Evolutionary conservation across 2,888 invertebrate species (phyloP).

Genomic region (Lacanobia wlatinum): DNA sequence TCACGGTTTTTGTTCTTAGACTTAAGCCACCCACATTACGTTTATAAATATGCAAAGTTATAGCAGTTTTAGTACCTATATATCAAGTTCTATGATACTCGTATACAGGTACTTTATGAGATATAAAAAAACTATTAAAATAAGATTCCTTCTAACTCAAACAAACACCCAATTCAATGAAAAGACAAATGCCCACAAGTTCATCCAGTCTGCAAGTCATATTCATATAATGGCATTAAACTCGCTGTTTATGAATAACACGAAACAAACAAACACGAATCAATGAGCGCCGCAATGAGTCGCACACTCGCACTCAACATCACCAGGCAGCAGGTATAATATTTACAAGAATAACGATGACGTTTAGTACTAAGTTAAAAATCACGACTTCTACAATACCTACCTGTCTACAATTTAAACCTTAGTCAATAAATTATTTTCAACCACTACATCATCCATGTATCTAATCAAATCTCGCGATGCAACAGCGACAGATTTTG

Average conservation of each 20-base stretch:
- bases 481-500: background rate
- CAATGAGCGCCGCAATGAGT: conserved; percentile 13
- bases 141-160: background rate
- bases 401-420: background rate
- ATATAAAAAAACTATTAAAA: background rate
- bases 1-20: conserved; percentile 23
- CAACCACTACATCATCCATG: conserved; percentile 10
- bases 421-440: conserved; percentile 16
- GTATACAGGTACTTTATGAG: background rate
- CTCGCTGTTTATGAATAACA: conserved; percentile 27
- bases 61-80: background rate
- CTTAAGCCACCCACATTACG: conserved; percentile 38
- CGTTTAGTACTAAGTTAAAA: conserved; percentile 7
- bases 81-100: background rate
- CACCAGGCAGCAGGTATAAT: conserved; percentile 6
- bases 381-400: conserved; percentile 11
- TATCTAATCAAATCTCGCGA: background rate
- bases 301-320: conserved; percentile 1
- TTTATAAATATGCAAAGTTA: conserved; percentile 1
- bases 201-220: conserved; percentile 6
- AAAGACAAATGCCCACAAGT: background rate
- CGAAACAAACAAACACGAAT: conserved; percentile 7
- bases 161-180: background rate
- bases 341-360: conserved; percentile 35
- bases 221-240: conserved; percentile 1